phyloP scores from a whole-genome alignment of 1,140 invertebrate species.

The Globodera ellingtonae region DNA sequence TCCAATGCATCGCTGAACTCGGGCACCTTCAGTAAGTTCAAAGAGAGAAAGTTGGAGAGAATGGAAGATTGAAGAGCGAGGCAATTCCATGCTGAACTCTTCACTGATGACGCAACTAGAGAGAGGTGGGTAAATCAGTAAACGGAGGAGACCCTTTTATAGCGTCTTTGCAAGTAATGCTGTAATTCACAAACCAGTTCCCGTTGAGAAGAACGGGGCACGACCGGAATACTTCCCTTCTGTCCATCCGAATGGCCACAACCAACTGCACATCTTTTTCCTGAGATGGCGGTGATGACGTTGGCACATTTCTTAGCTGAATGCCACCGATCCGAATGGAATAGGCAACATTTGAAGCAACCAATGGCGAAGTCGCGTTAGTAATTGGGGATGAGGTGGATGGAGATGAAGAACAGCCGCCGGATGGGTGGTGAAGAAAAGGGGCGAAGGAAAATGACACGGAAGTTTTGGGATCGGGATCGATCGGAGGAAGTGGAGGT shows the following conservation, averaged over 20 bases:
- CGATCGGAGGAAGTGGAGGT: slow-evolving; percentile 3
- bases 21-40: slow-evolving; percentile 4
- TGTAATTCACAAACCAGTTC: background rate
- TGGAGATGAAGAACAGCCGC: background rate
- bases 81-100: slow-evolving; percentile 1
- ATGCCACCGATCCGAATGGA: slow-evolving; percentile 18
- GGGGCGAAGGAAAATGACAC: background rate
- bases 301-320: slow-evolving; percentile 9
- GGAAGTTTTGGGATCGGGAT: background rate
- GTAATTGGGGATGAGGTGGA: background rate
- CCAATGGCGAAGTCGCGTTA: background rate
- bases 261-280: background rate
- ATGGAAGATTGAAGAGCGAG: slow-evolving; percentile 7
- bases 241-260: slow-evolving; percentile 13
- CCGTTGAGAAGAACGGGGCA: slow-evolving; percentile 18
- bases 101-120: slow-evolving; percentile 15
- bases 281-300: background rate
- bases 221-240: slow-evolving; percentile 22
- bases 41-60: slow-evolving; percentile 4
- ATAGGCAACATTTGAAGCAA: background rate
- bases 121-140: background rate
- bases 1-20: slow-evolving; percentile 2
- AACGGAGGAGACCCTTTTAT: background rate
- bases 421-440: background rate
- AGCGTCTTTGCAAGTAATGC: background rate